Conservation (phyloP, 1,140 invertebrate genomes). For the Metaphire vulgaris region DNA sequence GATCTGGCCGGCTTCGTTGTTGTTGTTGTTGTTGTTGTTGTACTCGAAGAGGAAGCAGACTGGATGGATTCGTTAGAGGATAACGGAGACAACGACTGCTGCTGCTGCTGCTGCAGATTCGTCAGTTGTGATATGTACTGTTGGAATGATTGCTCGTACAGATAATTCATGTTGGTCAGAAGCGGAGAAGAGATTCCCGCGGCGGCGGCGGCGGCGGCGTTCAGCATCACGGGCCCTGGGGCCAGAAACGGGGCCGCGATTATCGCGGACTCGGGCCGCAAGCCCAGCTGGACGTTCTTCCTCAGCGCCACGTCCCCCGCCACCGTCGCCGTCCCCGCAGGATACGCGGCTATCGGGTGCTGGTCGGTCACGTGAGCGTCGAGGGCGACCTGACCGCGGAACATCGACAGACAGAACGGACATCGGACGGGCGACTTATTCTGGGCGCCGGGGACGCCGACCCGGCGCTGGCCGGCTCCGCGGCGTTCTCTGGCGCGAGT, state of each 20-base stretch:
- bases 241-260: too few species aligned
- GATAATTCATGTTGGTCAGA: not conserved
- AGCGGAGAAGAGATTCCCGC: too few species aligned
- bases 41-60: not conserved
- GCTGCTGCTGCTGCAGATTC: not conserved
- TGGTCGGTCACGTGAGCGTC: not conserved
- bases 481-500: conserved; percentile 84
- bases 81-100: too few species aligned
- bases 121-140: not conserved
- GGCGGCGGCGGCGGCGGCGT: too few species aligned
- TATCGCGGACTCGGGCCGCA: too few species aligned
- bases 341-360: too few species aligned
- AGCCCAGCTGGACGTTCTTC: too few species aligned
- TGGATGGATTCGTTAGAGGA: too few species aligned
- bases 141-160: not conserved
- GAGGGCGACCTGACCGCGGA: not conserved
- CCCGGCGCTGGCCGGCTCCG: not conserved
- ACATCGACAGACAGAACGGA: not conserved
- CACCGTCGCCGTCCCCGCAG: too few species aligned
- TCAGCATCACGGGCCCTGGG: too few species aligned
- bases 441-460: not conserved
- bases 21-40: not conserved
- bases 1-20: not conserved
- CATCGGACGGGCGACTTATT: not conserved
- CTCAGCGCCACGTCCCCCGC: too few species aligned